phyloP scores from a whole-genome alignment of 2,797 vertebrate species.

The Spatula versicolor region DNA sequence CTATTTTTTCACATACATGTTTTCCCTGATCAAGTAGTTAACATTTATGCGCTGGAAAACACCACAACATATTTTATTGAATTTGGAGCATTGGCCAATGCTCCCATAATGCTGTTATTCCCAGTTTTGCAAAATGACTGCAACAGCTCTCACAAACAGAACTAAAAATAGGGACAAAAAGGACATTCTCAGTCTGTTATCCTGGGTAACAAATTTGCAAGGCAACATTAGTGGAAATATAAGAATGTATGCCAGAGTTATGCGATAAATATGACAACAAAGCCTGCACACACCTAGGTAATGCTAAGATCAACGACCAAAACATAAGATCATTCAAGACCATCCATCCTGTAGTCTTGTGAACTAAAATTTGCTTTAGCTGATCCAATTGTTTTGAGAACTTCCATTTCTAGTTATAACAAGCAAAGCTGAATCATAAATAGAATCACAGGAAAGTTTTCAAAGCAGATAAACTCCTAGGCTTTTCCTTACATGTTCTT shows the following conservation, averaged over 20 bases:
- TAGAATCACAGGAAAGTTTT: not conserved
- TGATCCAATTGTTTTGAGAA: not conserved
- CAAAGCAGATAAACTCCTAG: not conserved
- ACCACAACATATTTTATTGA: not conserved
- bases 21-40: not conserved
- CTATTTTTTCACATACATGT: not conserved
- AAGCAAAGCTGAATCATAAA: not conserved
- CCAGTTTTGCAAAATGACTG: not conserved
- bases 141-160: not conserved
- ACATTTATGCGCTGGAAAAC: not conserved
- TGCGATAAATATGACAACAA: not conserved
- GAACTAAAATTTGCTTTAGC: not conserved
- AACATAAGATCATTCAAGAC: not conserved
- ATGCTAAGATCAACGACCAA: not conserved
- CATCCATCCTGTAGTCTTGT: not conserved
- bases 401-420: not conserved
- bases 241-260: not conserved
- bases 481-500: not conserved
- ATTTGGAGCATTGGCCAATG: not conserved
- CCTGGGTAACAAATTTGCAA: not conserved
- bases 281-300: not conserved
- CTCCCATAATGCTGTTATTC: not conserved
- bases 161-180: not conserved
- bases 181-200: not conserved
- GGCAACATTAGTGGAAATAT: not conserved